Percentiles rank a stretch among this genome's conserved stretches.
phyloP scores from a whole-genome alignment of 2,797 vertebrate genomes.

The Lacerta viridis region DNA sequence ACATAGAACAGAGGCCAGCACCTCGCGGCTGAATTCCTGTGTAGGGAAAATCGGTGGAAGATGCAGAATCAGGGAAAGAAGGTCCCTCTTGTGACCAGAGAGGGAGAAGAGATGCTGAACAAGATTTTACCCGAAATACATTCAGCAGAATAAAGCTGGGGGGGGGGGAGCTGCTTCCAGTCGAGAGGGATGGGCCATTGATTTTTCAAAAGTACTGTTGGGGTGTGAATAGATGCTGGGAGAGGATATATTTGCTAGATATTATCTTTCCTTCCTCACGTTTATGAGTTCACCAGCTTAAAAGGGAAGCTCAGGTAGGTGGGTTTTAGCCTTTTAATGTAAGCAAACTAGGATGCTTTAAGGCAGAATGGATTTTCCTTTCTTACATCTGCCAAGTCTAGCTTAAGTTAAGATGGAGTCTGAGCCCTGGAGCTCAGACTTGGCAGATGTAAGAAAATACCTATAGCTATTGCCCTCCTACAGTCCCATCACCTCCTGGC shows the following conservation, averaged over 20 bases:
- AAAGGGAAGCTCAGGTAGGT: no score
- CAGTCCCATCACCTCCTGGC: no score
- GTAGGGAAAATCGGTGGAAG: not conserved
- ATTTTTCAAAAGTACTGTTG: not conserved
- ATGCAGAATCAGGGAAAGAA: not conserved
- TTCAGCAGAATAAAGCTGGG: not conserved
- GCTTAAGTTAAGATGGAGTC: no score
- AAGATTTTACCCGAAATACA: not conserved
- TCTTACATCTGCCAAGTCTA: no score
- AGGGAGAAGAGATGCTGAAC: not conserved
- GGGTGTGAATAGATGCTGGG: not conserved
- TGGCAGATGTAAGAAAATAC: no score
- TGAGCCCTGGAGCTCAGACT: no score
- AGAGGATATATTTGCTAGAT: no score
- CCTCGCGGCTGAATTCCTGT: conserved; percentile 21
- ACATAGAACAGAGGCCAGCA: conserved; percentile 16
- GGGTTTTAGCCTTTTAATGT: no score
- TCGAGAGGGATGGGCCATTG: not conserved
- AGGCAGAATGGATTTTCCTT: no score
- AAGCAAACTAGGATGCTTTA: not conserved
- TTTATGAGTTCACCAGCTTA: no score
- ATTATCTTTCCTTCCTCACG: no score
- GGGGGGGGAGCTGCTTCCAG: not conserved
- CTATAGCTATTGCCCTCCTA: no score
- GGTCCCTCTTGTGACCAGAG: not conserved